phyloP scores from a whole-genome alignment of 2,113 vertebrate genomes.

The Oncorhynchus tshawytscha region DNA sequence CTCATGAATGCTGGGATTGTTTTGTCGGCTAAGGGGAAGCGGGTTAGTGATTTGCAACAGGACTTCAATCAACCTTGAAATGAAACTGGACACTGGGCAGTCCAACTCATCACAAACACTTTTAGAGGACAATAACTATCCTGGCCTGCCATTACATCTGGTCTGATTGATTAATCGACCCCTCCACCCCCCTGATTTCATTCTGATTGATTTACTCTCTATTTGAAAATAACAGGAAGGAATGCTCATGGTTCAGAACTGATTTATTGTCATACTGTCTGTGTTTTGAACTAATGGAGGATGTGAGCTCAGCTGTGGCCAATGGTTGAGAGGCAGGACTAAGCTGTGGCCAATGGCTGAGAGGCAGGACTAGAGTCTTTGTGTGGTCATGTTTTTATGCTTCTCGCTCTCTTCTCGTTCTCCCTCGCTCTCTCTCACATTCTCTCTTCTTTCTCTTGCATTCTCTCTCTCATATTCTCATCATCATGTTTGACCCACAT shows the following conservation, averaged over 20 bases:
- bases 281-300: background rate
- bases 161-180: background rate
- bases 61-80: constrained; percentile 54
- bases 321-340: background rate
- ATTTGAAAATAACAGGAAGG: background rate
- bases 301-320: background rate
- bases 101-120: background rate
- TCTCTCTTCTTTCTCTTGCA: constrained; percentile 24
- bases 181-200: background rate
- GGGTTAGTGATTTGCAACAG: constrained; percentile 23
- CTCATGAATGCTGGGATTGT: constrained; percentile 57
- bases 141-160: background rate
- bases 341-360: no score
- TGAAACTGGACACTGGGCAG: background rate
- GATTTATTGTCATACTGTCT: background rate
- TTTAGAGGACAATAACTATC: background rate
- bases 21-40: constrained; percentile 2
- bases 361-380: background rate
- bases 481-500: constrained; percentile 69
- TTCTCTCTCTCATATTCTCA: constrained; percentile 35
- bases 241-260: background rate
- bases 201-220: background rate
- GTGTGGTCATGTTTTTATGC: background rate
- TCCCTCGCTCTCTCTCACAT: constrained; percentile 30
- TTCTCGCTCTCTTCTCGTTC: constrained; percentile 5